Percentiles rank a stretch among this genome's conserved stretches.
Evolutionary conservation across 2,888 invertebrate genomes (phyloP).

Genomic region (Sepiola atlantica): DNA sequence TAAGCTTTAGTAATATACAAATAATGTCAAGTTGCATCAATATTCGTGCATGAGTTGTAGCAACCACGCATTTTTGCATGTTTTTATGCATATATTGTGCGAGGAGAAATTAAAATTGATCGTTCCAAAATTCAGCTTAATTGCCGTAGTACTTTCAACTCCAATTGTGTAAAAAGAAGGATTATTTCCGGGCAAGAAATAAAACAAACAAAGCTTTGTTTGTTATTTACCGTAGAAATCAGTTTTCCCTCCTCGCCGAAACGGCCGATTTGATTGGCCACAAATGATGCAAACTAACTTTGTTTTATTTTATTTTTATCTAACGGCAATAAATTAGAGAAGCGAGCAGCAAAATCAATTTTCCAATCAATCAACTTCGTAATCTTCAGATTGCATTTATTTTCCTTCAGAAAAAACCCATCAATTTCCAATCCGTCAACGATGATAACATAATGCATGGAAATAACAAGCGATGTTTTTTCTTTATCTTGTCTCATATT

Average conservation of each 20-base stretch:
- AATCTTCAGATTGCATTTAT: background rate
- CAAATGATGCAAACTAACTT: background rate
- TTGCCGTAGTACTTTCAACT: no score
- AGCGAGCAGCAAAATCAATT: background rate
- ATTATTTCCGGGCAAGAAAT: no score
- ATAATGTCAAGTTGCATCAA: no score
- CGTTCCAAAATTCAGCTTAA: no score
- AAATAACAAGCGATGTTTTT: background rate
- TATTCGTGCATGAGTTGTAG: no score
- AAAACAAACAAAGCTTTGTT: background rate
- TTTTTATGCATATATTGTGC: no score
- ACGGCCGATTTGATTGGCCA: background rate
- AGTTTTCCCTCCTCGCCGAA: background rate
- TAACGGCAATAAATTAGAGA: background rate
- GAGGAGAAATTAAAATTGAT: no score
- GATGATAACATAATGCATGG: background rate
- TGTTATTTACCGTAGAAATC: background rate
- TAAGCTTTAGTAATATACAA: no score
- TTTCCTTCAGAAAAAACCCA: background rate
- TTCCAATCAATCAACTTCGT: conserved; percentile 32
- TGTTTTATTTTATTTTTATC: background rate
- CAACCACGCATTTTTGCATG: no score
- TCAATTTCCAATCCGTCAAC: background rate
- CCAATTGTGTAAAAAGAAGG: no score
- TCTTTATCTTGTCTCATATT: background rate